phyloP scores from a whole-genome alignment of 1,140 invertebrate species.

The Carcinoscorpius rotundicauda region DNA sequence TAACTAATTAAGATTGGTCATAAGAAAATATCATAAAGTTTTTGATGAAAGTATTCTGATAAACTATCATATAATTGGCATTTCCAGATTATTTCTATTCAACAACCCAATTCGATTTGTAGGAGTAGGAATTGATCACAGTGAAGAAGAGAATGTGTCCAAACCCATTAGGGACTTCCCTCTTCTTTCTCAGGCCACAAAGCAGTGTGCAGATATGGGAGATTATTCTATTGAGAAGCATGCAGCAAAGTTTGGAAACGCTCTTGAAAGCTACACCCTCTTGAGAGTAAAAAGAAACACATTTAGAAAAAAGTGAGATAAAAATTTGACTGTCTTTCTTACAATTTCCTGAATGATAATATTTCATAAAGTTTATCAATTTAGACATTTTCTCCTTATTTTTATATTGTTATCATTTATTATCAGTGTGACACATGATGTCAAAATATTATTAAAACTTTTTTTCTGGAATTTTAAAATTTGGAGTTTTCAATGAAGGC shows the following conservation, averaged over 20 bases:
- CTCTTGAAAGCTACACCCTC: constrained; percentile 49
- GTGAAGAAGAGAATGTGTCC: constrained; percentile 25
- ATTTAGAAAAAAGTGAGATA: no score
- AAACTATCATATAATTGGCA: background rate
- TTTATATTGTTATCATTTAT: background rate
- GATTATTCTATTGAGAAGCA: constrained; percentile 62
- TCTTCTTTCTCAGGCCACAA: constrained; percentile 4
- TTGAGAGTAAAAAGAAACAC: no score
- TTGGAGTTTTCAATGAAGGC: no score
- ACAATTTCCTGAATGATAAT: background rate
- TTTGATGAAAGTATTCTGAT: background rate
- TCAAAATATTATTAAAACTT: no score
- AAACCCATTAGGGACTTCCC: background rate
- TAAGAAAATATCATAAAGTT: no score
- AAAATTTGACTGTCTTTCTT: background rate
- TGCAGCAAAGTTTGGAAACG: constrained; percentile 75
- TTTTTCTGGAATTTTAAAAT: no score
- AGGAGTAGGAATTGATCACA: constrained; percentile 56
- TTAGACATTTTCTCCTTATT: background rate
- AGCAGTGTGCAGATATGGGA: constrained; percentile 40
- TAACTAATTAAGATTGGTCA: no score
- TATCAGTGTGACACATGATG: no score
- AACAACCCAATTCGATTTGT: constrained; percentile 49
- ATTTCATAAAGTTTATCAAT: background rate
- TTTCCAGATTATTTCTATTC: constrained; percentile 46